Percentiles rank a stretch among this genome's conserved stretches.
Evolutionary conservation across 2,888 invertebrate genomes (phyloP).

Genomic region (Eurytoma adleriae): DNA sequence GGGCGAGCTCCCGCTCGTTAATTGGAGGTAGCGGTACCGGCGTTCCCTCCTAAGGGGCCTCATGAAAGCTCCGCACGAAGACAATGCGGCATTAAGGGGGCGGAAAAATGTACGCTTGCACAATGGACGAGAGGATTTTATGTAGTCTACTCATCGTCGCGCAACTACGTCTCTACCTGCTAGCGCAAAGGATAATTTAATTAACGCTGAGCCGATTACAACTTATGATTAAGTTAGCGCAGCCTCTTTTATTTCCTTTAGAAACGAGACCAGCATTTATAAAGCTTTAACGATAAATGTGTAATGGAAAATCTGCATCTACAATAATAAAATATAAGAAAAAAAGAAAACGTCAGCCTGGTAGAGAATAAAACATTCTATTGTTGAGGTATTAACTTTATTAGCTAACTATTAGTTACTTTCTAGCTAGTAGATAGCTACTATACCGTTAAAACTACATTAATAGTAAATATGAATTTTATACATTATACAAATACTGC

Average conservation of each 20-base stretch:
- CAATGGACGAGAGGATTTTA: slow-evolving; percentile 21
- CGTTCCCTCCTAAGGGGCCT: not conserved
- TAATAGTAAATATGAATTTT: too few species aligned
- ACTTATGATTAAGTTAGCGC: not conserved
- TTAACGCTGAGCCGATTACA: not conserved
- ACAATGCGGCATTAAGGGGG: slow-evolving; percentile 35
- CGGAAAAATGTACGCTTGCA: slow-evolving; percentile 19
- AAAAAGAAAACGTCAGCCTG: too few species aligned
- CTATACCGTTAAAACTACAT: too few species aligned
- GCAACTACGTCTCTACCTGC: too few species aligned
- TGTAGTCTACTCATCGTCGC: too few species aligned
- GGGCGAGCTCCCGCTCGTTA: slow-evolving; percentile 11
- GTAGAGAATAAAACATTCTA: too few species aligned
- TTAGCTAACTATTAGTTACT: too few species aligned
- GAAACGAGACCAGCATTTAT: not conserved
- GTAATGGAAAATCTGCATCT: not conserved
- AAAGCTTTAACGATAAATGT: not conserved
- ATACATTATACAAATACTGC: too few species aligned
- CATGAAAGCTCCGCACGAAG: slow-evolving; percentile 20
- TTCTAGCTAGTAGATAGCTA: too few species aligned
- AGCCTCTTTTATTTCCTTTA: not conserved
- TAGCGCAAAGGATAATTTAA: not conserved
- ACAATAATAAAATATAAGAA: too few species aligned
- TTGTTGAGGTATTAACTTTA: too few species aligned
- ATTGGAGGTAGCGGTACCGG: slow-evolving; percentile 22